Evolutionary conservation across 2,888 invertebrate species (phyloP).

Genomic region (Athripsodes cinereus): DNA sequence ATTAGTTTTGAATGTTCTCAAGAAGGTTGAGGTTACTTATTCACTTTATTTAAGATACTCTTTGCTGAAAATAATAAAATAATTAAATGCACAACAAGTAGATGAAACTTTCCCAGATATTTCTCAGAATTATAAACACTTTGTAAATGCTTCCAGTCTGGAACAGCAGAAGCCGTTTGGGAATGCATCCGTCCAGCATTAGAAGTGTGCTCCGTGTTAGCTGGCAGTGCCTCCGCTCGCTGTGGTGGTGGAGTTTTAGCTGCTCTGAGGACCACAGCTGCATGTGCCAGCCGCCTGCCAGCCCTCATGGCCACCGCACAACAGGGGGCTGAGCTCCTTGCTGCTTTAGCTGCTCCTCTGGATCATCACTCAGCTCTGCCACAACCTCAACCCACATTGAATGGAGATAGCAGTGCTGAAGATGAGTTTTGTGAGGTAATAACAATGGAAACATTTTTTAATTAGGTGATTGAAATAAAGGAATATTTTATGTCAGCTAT

Average conservation of each 20-base stretch:
- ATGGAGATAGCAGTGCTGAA: slow-evolving; percentile 54
- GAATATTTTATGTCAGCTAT: too few relatives aligned
- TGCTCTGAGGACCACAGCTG: slow-evolving; percentile 19
- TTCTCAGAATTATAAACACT: too few relatives aligned
- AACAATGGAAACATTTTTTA: too few relatives aligned
- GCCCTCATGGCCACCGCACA: slow-evolving; percentile 16
- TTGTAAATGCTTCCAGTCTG: too few relatives aligned
- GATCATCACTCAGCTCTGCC: slow-evolving; percentile 37
- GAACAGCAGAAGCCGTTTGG: slow-evolving; percentile 23
- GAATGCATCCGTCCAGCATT: slow-evolving; percentile 16
- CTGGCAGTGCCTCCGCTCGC: slow-evolving; percentile 2
- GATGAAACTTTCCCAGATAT: too few relatives aligned
- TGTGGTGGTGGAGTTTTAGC: slow-evolving; percentile 16
- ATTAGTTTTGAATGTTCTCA: too few relatives aligned
- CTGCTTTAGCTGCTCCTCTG: slow-evolving; percentile 40
- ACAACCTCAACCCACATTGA: slow-evolving; percentile 13
- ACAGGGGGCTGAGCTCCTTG: slow-evolving; percentile 33
- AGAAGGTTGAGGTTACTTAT: too few relatives aligned
- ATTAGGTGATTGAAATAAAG: too few relatives aligned
- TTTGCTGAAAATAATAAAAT: too few relatives aligned
- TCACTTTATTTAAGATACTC: too few relatives aligned
- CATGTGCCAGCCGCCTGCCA: slow-evolving; percentile 25
- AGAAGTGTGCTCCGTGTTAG: slow-evolving; percentile 10
- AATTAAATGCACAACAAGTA: too few relatives aligned
- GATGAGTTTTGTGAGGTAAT: slow-evolving; percentile 49